Conservation (phyloP, 2,797 vertebrate genomes). For the Phataginus tricuspis region DNA sequence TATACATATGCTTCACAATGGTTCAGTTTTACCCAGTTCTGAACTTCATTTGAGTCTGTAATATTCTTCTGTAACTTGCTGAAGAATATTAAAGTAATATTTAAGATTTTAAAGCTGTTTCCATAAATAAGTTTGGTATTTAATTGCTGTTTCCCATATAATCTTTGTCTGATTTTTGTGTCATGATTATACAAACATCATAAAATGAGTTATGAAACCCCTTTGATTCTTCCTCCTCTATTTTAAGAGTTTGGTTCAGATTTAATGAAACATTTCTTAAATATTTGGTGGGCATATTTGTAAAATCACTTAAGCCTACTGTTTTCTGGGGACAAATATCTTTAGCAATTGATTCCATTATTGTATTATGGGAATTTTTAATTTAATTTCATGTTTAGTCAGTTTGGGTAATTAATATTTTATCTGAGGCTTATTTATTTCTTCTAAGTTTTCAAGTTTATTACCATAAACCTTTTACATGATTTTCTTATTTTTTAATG, state of each 20-base stretch:
- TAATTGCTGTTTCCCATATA: not conserved
- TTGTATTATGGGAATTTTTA: not conserved
- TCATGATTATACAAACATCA: not conserved
- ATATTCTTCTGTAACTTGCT: not conserved
- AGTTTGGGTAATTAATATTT: not conserved
- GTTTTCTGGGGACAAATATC: not conserved
- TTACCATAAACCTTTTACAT: not conserved
- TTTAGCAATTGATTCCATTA: not conserved
- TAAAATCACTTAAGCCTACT: not conserved
- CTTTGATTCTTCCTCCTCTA: not conserved
- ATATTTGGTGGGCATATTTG: not conserved
- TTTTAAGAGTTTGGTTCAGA: not conserved
- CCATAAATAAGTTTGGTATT: not conserved
- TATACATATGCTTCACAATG: not conserved
- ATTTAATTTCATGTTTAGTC: not conserved
- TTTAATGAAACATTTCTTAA: not conserved
- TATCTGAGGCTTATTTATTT: not conserved
- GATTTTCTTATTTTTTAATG: not conserved
- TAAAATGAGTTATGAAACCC: not conserved
- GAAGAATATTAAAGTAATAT: not conserved
- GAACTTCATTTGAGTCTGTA: not conserved
- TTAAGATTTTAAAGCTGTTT: not conserved
- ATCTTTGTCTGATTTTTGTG: not conserved
- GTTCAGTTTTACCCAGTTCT: not conserved
- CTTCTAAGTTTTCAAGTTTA: not conserved